A percentile compares a stretch with the other conserved stretches of the same genome.
phyloP scores from a whole-genome alignment of 2,888 invertebrate genomes.

The Cantharis rufa region DNA sequence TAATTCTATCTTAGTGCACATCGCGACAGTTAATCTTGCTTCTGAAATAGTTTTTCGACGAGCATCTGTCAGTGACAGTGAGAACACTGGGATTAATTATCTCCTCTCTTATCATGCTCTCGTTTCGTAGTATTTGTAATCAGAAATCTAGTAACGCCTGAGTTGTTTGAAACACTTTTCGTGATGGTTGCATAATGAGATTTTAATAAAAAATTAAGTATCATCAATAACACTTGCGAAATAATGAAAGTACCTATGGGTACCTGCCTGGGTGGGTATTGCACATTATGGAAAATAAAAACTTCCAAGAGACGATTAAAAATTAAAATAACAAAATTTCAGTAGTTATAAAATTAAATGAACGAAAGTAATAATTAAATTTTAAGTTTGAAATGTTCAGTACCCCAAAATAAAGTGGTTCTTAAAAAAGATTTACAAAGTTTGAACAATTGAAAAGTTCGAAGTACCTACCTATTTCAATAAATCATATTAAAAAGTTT shows the following conservation, averaged over 20 bases:
- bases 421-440: background rate
- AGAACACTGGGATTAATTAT: conserved; percentile 48
- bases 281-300: too few species aligned
- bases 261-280: background rate
- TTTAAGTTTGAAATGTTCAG: background rate
- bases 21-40: conserved; percentile 38
- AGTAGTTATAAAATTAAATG: background rate
- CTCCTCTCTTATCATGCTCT: conserved; percentile 44
- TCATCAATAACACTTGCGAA: background rate
- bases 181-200: conserved; percentile 14
- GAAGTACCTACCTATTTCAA: background rate
- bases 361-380: background rate
- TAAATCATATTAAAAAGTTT: background rate
- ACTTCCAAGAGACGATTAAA: too few species aligned
- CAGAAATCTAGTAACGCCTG: conserved; percentile 38
- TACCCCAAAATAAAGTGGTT: background rate
- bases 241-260: background rate
- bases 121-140: conserved; percentile 45
- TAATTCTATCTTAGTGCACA: conserved; percentile 35
- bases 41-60: conserved; percentile 43
- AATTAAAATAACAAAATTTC: background rate
- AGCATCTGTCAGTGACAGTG: conserved; percentile 48
- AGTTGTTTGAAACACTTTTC: conserved; percentile 14
- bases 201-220: conserved; percentile 18
- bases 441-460: background rate